These are phyloP conservation scores for Pseudomyrmex pallidus DNA, from an alignment of 1,140 invertebrate species.

Conservation along the genomic window DNA sequence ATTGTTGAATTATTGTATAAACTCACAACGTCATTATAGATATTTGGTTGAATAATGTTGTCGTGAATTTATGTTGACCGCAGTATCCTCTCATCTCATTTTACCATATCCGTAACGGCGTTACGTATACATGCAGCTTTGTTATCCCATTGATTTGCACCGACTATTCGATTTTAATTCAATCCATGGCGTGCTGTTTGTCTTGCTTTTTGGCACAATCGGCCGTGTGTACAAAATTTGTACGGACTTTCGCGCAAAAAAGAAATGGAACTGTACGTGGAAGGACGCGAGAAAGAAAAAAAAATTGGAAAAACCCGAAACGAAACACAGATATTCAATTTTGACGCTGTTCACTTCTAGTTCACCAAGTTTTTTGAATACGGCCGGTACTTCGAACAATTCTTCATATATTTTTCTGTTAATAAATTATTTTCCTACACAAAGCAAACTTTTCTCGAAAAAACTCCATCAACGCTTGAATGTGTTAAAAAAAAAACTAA, in stretches of 20 bases:
- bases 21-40: conserved; percentile 8
- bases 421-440: background rate
- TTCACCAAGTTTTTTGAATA: conserved; percentile 7
- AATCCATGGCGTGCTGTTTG: conserved; percentile 61
- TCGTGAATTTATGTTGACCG: conserved; percentile 52
- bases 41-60: conserved; percentile 40
- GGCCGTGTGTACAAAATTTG: conserved; percentile 58
- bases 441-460: background rate
- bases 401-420: background rate
- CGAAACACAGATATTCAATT: conserved; percentile 49
- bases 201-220: conserved; percentile 67
- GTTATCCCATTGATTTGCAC: conserved; percentile 67
- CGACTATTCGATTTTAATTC: conserved; percentile 70
- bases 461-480: conserved; percentile 2
- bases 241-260: conserved; percentile 42
- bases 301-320: conserved; percentile 12
- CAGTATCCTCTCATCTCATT: conserved; percentile 50
- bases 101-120: conserved; percentile 61
- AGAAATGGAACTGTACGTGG: background rate
- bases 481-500: background rate
- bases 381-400: background rate
- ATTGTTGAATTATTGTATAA: no score
- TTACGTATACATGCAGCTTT: conserved; percentile 65
- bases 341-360: conserved; percentile 2
- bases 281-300: background rate